Evolutionary conservation across 2,888 invertebrate species (phyloP).

Genomic region (Sinopyrophorus schimmeli): DNA sequence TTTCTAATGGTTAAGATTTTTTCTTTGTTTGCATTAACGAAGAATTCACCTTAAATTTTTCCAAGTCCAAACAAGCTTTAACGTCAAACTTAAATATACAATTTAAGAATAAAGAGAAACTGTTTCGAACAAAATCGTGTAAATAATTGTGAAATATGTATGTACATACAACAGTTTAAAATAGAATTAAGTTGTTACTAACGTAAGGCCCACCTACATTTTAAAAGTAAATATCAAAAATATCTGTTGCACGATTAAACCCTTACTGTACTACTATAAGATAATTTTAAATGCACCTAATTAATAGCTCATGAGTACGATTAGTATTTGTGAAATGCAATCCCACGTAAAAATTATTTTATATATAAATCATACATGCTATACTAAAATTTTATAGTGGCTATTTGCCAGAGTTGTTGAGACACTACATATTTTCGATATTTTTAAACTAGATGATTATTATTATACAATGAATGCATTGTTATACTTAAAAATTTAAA

Average conservation of each 20-base stretch:
- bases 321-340: not conserved
- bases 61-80: too few relatives aligned
- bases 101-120: not conserved
- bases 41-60: too few relatives aligned
- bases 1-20: too few relatives aligned
- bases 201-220: not conserved
- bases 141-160: constrained; percentile 11
- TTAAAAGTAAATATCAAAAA: too few relatives aligned
- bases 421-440: constrained; percentile 11
- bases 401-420: constrained; percentile 10
- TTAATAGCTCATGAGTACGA: not conserved
- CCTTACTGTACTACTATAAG: too few relatives aligned
- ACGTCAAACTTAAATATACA: too few relatives aligned
- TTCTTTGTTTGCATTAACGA: too few relatives aligned
- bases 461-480: constrained; percentile 12
- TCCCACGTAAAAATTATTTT: constrained; percentile 1
- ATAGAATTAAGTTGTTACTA: constrained; percentile 13
- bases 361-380: constrained; percentile 5
- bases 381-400: constrained; percentile 4
- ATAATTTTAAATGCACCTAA: not conserved
- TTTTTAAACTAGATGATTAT: constrained; percentile 13
- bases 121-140: constrained; percentile 5
- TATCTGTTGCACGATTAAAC: too few relatives aligned
- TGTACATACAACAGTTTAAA: constrained; percentile 4
- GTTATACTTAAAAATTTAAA: not conserved